These are phyloP conservation scores for Lasioglossum vierecki DNA, from an alignment of 2,888 invertebrate genomes.

Conservation along the genomic window DNA sequence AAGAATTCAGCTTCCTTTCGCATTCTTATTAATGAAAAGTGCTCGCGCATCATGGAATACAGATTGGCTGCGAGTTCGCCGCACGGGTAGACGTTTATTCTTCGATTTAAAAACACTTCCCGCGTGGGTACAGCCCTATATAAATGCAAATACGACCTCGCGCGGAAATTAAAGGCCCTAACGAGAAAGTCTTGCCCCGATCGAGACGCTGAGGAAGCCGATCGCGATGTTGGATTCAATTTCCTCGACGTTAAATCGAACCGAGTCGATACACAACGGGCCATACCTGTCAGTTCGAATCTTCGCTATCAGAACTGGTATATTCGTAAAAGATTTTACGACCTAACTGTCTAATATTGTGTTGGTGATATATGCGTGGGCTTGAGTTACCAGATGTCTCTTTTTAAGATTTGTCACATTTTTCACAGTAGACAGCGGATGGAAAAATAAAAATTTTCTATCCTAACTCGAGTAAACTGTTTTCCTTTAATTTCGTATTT, in stretches of 20 bases:
- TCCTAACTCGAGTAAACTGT: no score
- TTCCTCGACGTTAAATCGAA: slow-evolving; percentile 23
- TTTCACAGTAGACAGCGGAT: no score
- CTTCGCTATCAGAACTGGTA: neutral
- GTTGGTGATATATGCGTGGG: neutral
- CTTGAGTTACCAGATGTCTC: neutral
- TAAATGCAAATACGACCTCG: slow-evolving; percentile 65
- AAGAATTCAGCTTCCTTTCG: neutral
- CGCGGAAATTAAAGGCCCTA: slow-evolving; percentile 56
- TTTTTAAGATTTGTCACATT: neutral
- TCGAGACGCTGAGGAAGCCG: slow-evolving; percentile 20
- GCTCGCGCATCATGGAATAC: neutral
- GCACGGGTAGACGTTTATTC: slow-evolving; percentile 29
- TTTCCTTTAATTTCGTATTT: no score
- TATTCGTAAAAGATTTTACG: neutral
- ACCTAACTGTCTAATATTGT: neutral
- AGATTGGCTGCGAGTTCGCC: neutral
- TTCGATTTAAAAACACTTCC: slow-evolving; percentile 60
- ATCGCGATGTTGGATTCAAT: slow-evolving; percentile 30
- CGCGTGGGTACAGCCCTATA: slow-evolving; percentile 35
- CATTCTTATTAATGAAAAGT: neutral
- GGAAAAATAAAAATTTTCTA: no score
- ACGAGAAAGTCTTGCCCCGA: slow-evolving; percentile 28
- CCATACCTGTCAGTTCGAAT: neutral
- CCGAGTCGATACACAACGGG: slow-evolving; percentile 23